Base-by-base conservation (phyloP, 2,888 invertebrate species). In the Euphydryas editha region DNA sequence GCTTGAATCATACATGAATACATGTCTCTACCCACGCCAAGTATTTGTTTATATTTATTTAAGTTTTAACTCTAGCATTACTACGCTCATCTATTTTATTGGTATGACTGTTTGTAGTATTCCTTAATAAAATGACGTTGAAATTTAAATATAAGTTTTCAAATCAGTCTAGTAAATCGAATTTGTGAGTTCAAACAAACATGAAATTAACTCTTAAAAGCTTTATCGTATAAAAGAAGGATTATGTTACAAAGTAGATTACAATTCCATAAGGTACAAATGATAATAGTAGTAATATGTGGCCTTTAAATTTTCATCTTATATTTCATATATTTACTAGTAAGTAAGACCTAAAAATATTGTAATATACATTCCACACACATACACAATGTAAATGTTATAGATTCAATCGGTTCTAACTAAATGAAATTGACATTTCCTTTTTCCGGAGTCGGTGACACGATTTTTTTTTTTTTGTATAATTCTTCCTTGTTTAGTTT, bases 381-480 rank as follows among this genome's bases (percentile, higher is more conserved):
- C 44, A 58, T n/a, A 42, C 30, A 24, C 21, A n/a, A 51, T 24
- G 11, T 36, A n/a, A 54, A 21, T 39, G 57, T 60, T 58, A 47
- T 56, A 65, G 54, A 60, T 65, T 56, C 57, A 62, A 67, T 70
- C 58, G 68, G 62, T 71, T 69, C 65, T 71, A 67, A 65, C 64
- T 67, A 57, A 68, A 68, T 61, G 65, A 47, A 68, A 71, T 70
- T 67, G 70, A 63, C 57, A 72, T 72, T 81, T 82, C 81, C 79
- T 75, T 62, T 75, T 86, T 87, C 87, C 86, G 81, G 77, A 76
- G 69, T 79, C 75, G 77, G 74, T 78, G 78, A 77, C 80, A 79
- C 80, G 73, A 2, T 30, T 30, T 30, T 70, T 77, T 77, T 79
- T 81, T 69, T n/a, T n/a, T n/a, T n/a, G n/a, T n/a, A n/a, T n/a